These are phyloP conservation scores for Polymixis flavicincta DNA, from an alignment of 2,888 invertebrate species.

Conservation along the genomic window DNA sequence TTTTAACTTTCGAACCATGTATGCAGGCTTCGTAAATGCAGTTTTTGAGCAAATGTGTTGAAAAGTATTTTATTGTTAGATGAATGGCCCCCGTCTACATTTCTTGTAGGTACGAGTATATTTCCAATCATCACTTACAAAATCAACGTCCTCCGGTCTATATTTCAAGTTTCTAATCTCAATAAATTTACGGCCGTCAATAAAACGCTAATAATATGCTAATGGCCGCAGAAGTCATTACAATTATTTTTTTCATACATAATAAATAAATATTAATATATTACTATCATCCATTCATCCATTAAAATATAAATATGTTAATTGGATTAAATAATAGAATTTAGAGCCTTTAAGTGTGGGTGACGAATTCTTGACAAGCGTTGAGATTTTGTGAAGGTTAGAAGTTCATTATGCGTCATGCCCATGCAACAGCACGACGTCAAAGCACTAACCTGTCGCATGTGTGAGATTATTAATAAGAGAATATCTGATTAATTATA, in stretches of 20 bases:
- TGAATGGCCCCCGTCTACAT: neutral
- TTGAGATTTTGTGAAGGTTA: conserved; percentile 14
- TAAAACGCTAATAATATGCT: conserved; percentile 49
- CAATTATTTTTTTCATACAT: conserved; percentile 54
- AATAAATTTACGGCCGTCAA: conserved; percentile 40
- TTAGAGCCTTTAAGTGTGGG: conserved; percentile 3
- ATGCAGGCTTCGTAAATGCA: too few species aligned
- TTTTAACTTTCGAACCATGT: too few species aligned
- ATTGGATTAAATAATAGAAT: conserved; percentile 27
- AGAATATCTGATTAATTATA: too few species aligned
- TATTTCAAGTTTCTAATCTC: conserved; percentile 40
- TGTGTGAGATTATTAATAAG: too few species aligned
- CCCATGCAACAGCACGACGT: too few species aligned
- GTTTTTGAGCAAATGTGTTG: too few species aligned
- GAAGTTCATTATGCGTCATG: too few species aligned
- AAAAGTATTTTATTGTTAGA: neutral
- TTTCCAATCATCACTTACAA: conserved; percentile 1
- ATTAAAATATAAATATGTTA: conserved; percentile 43
- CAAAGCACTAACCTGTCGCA: too few species aligned
- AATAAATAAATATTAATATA: conserved; percentile 28
- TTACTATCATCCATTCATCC: conserved; percentile 32
- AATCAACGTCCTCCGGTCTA: neutral
- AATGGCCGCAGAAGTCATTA: conserved; percentile 40
- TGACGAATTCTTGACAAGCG: conserved; percentile 28
- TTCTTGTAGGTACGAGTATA: neutral